These are phyloP conservation scores for Mylabris sibirica DNA, from an alignment of 2,888 invertebrate species.

Conservation along the genomic window DNA sequence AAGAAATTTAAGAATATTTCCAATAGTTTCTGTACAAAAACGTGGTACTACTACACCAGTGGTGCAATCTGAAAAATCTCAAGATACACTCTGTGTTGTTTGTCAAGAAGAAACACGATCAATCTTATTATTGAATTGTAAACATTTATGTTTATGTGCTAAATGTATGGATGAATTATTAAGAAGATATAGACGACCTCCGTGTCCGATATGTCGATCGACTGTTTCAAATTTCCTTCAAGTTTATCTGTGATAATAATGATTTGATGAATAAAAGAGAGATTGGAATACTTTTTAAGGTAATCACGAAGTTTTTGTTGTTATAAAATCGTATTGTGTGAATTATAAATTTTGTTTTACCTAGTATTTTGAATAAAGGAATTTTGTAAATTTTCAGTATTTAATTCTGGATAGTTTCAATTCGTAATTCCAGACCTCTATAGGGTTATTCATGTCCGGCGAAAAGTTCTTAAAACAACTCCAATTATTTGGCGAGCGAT, in stretches of 20 bases:
- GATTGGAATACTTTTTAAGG: too few species aligned
- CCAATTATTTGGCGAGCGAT: too few species aligned
- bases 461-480: too few species aligned
- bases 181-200: constrained; percentile 62
- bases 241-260: constrained; percentile 1
- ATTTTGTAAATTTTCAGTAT: neutral
- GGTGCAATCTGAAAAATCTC: neutral
- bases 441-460: too few species aligned
- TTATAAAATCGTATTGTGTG: neutral
- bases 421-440: too few species aligned
- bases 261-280: too few species aligned
- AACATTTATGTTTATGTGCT: constrained; percentile 66
- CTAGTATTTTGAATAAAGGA: neutral
- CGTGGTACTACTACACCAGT: neutral
- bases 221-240: neutral
- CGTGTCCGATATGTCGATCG: constrained; percentile 62
- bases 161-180: constrained; percentile 63
- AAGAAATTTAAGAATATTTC: neutral
- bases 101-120: constrained; percentile 67
- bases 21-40: neutral
- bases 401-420: too few species aligned
- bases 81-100: constrained; percentile 60
- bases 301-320: too few species aligned
- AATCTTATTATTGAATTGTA: constrained; percentile 66
- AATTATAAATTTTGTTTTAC: neutral